Base-by-base conservation (phyloP, 2,797 vertebrate genomes). In the Halcyon smyrnensis region DNA sequence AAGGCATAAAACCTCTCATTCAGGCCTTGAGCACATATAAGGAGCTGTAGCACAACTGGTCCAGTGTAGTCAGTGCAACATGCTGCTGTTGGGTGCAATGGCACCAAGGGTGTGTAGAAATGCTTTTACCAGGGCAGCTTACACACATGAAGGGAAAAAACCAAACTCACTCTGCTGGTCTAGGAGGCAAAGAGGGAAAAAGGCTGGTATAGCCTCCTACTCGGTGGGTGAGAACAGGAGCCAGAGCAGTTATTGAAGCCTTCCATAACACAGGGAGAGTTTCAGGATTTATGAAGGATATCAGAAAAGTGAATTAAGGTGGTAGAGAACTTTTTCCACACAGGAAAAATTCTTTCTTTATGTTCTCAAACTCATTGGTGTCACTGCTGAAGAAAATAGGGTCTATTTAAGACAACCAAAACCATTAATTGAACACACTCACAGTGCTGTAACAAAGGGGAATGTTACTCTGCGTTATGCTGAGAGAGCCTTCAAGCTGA, bases 41-140 rank as follows among this genome's bases (percentile, higher is more conserved):
- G 80, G 56, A 32, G 39, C 92, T 16, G 67, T 1, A n/a, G 89
- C 3, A 95, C 94, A 97, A 87, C 32, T 0, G 19, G 39, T 2
- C 50, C 76, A 91, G 84, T 92, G 87, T 86, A 18, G 45, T 5
- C 11, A 0, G 3, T 4, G 70, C 88, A 2, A 8, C 2, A 8
- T 18, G 0, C 19, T 1, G 71, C 75, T 74, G 30, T 12, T 30
- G 57, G 14, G 59, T 0, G 14, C 0, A 1, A 36, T 2, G 1
- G 78, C 90, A 69, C 21, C 0, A 1, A 1, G 39, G 39, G 6
- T 0, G 16, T 23, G 21, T 7, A 64, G 32, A 51, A 54, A 32
- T 21, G 53, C 48, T 54, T 23, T 21, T 2, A 28, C 15, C 36
- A 34, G 70, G 46, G 69, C 30, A 20, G 70, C 60, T 67, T 9